These are phyloP conservation scores for Phalacrocorax brasilianus DNA, from an alignment of 2,113 vertebrate species.

Conservation along the genomic window DNA sequence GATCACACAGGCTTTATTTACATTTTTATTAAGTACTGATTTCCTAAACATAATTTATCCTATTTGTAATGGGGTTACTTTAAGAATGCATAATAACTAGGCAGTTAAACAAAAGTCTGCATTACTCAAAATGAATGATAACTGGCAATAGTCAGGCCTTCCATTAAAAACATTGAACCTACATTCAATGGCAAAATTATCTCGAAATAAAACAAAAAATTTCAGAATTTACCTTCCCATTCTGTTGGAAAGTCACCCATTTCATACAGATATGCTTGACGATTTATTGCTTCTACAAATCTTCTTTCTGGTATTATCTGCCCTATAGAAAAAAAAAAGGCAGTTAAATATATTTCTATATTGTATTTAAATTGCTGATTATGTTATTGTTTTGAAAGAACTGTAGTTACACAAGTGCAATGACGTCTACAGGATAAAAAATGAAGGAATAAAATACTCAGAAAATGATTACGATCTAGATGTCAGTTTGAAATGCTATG, in stretches of 20 bases:
- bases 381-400: not conserved
- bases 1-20: not conserved
- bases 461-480: not conserved
- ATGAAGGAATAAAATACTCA: not conserved
- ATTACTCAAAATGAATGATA: not conserved
- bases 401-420: not conserved
- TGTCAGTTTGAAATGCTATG: not conserved
- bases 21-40: not conserved
- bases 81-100: not conserved
- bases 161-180: not conserved
- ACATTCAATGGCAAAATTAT: not conserved
- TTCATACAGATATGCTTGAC: slow-evolving; percentile 79
- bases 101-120: not conserved
- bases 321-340: slow-evolving; percentile 69
- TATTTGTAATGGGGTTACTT: not conserved
- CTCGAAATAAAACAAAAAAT: not conserved
- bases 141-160: not conserved
- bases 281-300: slow-evolving; percentile 80
- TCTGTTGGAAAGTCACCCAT: slow-evolving; percentile 86
- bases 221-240: slow-evolving; percentile 90
- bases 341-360: not conserved
- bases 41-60: not conserved
- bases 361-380: not conserved
- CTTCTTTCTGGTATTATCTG: slow-evolving; percentile 83
- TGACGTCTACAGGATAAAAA: not conserved